Percentiles rank a stretch among this genome's conserved stretches.
Evolutionary conservation across 2,888 invertebrate genomes (phyloP).

Genomic region (Dicyrtomina minuta): DNA sequence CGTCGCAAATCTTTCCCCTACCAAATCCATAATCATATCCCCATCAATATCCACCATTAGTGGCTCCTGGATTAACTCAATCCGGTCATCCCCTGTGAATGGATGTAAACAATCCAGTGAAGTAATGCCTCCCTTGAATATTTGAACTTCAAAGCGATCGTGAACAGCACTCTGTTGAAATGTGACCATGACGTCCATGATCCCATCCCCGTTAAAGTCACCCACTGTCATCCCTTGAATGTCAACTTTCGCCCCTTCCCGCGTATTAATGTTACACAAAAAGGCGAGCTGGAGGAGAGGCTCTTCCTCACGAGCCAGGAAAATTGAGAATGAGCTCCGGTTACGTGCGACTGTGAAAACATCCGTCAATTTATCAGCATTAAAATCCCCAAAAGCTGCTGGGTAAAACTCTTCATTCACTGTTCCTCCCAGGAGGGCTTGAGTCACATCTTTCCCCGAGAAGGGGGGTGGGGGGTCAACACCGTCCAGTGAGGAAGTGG

Average conservation of each 20-base stretch:
- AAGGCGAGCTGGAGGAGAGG: slow-evolving; percentile 68
- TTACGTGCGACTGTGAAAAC: slow-evolving; percentile 63
- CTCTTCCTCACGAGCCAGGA: slow-evolving; percentile 69
- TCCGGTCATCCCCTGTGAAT: too few species aligned
- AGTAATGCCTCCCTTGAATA: slow-evolving; percentile 25
- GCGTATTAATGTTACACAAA: slow-evolving; percentile 61
- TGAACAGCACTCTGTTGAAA: slow-evolving; percentile 20
- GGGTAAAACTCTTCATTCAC: slow-evolving; percentile 68
- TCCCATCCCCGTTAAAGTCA: slow-evolving; percentile 92
- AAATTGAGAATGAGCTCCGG: slow-evolving; percentile 68
- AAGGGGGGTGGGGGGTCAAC: slow-evolving; percentile 32
- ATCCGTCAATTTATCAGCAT: slow-evolving; percentile 92
- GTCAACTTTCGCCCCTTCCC: slow-evolving; percentile 46
- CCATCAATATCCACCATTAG: slow-evolving; percentile 81
- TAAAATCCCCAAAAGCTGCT: slow-evolving; percentile 94
- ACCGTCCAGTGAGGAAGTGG: too few species aligned
- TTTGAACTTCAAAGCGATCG: neutral
- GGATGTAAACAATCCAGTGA: neutral
- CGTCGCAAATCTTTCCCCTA: slow-evolving; percentile 63
- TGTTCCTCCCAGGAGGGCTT: slow-evolving; percentile 70
- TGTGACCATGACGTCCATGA: slow-evolving; percentile 84
- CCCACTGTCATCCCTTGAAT: slow-evolving; percentile 72
- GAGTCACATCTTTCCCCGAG: slow-evolving; percentile 58
- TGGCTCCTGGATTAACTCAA: slow-evolving; percentile 61
- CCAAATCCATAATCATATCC: slow-evolving; percentile 89